These are phyloP conservation scores for Paratilapia polleni DNA, from an alignment of 2,113 vertebrate species.

Conservation along the genomic window DNA sequence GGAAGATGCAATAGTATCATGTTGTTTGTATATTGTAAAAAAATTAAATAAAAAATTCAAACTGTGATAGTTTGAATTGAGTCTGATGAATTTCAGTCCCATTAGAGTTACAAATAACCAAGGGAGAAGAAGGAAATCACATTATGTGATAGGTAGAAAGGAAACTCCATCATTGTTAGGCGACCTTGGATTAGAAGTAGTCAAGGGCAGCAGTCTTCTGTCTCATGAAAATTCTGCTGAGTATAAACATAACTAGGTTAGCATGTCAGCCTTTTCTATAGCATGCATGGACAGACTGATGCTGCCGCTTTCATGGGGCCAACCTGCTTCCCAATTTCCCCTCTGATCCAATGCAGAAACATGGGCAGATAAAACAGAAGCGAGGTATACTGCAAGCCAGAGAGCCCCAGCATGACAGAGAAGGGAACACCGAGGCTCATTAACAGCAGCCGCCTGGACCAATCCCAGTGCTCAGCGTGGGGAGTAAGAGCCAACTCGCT, in stretches of 20 bases:
- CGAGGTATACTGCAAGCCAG: slow-evolving; percentile 43
- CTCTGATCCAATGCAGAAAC: slow-evolving; percentile 62
- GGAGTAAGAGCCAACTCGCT: slow-evolving; percentile 68
- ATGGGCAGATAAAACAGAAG: slow-evolving; percentile 57
- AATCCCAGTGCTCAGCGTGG: slow-evolving; percentile 69
- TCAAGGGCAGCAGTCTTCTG: background rate
- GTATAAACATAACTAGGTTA: slow-evolving; percentile 54
- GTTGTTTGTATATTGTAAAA: too few species aligned
- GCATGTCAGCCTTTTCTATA: slow-evolving; percentile 37
- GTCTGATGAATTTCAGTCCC: too few species aligned
- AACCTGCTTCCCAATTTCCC: slow-evolving; percentile 38
- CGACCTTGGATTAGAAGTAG: background rate
- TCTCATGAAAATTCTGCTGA: slow-evolving; percentile 4
- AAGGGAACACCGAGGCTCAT: slow-evolving; percentile 75
- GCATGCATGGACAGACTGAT: slow-evolving; percentile 14
- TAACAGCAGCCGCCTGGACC: slow-evolving; percentile 74
- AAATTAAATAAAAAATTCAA: too few species aligned
- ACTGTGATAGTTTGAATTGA: too few species aligned
- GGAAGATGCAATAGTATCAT: background rate
- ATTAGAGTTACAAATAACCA: background rate
- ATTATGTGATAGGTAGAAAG: background rate
- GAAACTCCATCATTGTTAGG: background rate
- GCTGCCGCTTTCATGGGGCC: slow-evolving; percentile 38
- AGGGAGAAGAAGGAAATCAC: background rate
- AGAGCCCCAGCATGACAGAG: slow-evolving; percentile 66